phyloP scores from a whole-genome alignment of 2,888 invertebrate genomes.

The Dicycla oo region DNA sequence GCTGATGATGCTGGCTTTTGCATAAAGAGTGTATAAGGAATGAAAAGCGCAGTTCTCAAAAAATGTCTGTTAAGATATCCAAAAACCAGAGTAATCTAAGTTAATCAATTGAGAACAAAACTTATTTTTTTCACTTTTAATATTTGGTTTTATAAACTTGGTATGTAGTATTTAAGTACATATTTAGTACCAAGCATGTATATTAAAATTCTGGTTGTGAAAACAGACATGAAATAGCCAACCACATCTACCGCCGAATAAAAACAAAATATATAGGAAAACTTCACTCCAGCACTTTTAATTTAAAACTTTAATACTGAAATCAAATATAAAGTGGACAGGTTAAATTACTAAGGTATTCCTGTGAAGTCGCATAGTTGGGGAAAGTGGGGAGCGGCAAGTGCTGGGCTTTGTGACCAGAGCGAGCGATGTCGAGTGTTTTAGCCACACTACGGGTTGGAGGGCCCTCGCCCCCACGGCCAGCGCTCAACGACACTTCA shows the following conservation, averaged over 20 bases:
- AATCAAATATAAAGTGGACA: constrained; percentile 50
- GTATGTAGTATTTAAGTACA: neutral
- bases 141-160: neutral
- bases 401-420: constrained; percentile 61
- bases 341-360: constrained; percentile 64
- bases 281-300: constrained; percentile 32
- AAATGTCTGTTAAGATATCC: neutral
- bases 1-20: too few relatives aligned
- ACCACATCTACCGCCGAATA: constrained; percentile 37
- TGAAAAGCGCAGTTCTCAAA: neutral
- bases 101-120: neutral
- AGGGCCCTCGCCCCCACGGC: constrained; percentile 65
- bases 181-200: neutral
- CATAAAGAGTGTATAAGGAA: too few relatives aligned
- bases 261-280: constrained; percentile 43
- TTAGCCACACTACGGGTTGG: constrained; percentile 63
- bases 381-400: constrained; percentile 54
- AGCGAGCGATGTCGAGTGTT: constrained; percentile 61
- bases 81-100: neutral
- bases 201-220: neutral
- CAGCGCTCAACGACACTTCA: constrained; percentile 61
- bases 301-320: constrained; percentile 55
- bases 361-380: constrained; percentile 66
- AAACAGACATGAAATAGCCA: constrained; percentile 20
- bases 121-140: neutral